Evolutionary conservation across 2,888 invertebrate species (phyloP), one percentile per base, ranked within the genome.

Genomic region (Heteromurus nitidus): DNA sequence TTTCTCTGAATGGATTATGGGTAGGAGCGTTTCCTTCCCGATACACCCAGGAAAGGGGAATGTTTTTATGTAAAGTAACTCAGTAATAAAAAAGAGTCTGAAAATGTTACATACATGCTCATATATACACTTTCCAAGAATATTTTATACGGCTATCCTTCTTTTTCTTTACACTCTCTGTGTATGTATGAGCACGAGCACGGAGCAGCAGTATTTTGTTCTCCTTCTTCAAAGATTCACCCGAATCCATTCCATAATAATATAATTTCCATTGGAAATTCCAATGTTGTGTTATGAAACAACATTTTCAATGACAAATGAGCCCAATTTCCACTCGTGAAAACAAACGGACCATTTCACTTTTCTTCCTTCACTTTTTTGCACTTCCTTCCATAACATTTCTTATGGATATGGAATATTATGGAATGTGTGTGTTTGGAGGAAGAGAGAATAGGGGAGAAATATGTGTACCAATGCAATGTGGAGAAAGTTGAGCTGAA

Each of bases 301-400:
- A 80, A 68, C 76, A 83, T 80, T 80, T 73, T 72, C 76, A 77
- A 80, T 83, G 83, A 83, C 83, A 83, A 83, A 83, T 80, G 83
- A 83, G 83, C 70, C 80, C 83, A 83, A 83, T 83, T 83, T 74
- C 55, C 36, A 47, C 58, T 80, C 72, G 60, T 76, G 68, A 76
- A 76, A 68, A 76, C 76, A 76, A 76, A 68, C 68, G 76, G 76
- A 76, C 64, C 64, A 64, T 64, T 64, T 42, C 64, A 64, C 36
- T 64, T 64, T 58, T 64, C 42, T 24, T 64, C 3, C 42, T 24
- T 62, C 62, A 42, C 64, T 64, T 36, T 55, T 60, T 60, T 30
- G 13, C 31, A 62, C 73, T 50, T n/a, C n/a, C 53, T 65, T 75
- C 75, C 65, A 65, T 75, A 47, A 47, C n/a, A 68, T 68, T 60